Evolutionary conservation across 2,797 vertebrate genomes (phyloP), one percentile per base, ranked within the genome.

Genomic region (Propithecus perrieri): DNA sequence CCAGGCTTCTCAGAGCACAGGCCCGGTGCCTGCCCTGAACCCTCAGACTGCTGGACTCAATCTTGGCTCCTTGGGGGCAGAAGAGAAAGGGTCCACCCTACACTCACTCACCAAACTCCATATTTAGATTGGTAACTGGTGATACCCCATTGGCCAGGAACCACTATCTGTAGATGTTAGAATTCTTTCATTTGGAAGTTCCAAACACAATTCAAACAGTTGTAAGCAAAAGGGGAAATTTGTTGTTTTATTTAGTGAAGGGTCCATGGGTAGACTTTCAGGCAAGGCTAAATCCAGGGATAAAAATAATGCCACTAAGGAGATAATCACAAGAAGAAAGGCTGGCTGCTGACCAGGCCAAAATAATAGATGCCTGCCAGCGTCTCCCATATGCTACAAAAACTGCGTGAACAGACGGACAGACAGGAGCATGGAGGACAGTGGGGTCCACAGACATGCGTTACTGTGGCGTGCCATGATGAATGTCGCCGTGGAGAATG

Each of bases 281-380:
- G 46, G 93, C 38, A 93, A 88, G 18, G 18, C 35, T 69, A 85
- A 87, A 85, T 33, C 22, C 26, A 93, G 76, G 38, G 14, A 63
- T 75, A 80, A 91, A 95, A 96, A 69, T 84, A 80, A 50, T 84
- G 43, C 79, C 71, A 38, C 63, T 55, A 67, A 83, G 26, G 50
- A 81, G 71, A 13, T 28, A 59, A 59, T 7, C 22, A 28, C 43
- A 78, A 80, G 61, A 79, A 79, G 43, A 87, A 91, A 46, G 48
- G 57, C 22, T 46, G 38, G 80, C n/a, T 83, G 53, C 63, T 61
- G 57, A 53, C 65, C 65, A 81, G 88, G 57, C 55, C 71, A 89
- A 80, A 96, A 63, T n/a, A 85, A 78, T 30, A 48, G 75, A 50
- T 26, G 61, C 33, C 33, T 48, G 10, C 8, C 59, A 81, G 2